Evolutionary conservation across 2,888 invertebrate species (phyloP).

Genomic region (Petrolisthes manimaculis): DNA sequence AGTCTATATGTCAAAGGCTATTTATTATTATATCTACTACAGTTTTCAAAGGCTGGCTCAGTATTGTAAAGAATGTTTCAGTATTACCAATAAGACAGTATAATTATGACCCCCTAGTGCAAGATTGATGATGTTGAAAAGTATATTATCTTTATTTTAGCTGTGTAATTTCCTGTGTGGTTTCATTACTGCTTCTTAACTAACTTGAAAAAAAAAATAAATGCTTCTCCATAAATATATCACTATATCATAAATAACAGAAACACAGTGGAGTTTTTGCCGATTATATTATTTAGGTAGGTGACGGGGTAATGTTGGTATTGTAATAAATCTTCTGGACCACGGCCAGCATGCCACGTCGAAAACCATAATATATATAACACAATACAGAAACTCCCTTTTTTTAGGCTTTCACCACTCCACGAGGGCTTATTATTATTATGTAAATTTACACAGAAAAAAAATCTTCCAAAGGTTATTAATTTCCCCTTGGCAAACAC

Average conservation of each 20-base stretch:
- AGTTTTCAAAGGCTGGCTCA: slow-evolving; percentile 32
- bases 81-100: slow-evolving; percentile 42
- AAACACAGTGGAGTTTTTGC: slow-evolving; percentile 50
- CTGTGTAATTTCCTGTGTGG: slow-evolving; percentile 48
- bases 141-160: slow-evolving; percentile 1
- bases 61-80: slow-evolving; percentile 51
- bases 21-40: slow-evolving; percentile 31
- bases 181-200: slow-evolving; percentile 45
- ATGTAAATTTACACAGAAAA: neutral
- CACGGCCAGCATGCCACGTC: neutral
- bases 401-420: neutral
- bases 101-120: neutral
- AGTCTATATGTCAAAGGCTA: neutral
- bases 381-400: neutral
- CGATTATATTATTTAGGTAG: slow-evolving; percentile 1
- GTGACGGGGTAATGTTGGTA: slow-evolving; percentile 9
- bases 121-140: neutral
- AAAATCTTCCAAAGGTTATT: slow-evolving; percentile 4
- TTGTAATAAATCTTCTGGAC: neutral
- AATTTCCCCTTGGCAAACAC: neutral
- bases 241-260: slow-evolving; percentile 35
- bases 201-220: neutral
- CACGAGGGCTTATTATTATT: neutral
- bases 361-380: neutral
- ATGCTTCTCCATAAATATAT: slow-evolving; percentile 18